Evolutionary conservation across 2,113 vertebrate species (phyloP), one percentile per base, ranked within the genome.

Genomic region (Ramphastos sulfuratus): DNA sequence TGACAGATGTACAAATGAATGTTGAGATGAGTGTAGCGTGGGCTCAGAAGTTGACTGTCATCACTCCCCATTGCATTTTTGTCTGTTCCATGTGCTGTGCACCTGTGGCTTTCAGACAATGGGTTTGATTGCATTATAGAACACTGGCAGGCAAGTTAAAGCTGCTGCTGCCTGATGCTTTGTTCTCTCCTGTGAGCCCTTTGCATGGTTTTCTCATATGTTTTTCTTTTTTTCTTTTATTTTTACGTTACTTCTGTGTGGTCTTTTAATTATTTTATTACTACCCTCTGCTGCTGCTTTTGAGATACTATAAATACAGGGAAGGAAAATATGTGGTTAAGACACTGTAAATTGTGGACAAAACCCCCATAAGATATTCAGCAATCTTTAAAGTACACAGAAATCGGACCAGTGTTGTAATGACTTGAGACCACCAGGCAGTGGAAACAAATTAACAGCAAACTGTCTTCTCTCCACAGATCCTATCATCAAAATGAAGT

Each of bases 61-160:
- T 95, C 84, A 80, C 89, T 96, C 91, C 78, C 74, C 37, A 21
- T 44, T 95, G 89, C 93, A 89, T 95, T 97, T 97, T 96, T 93
- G 86, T 92, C 96, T 97, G 42, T 75, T 96, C 91, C 92, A 89
- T 87, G 95, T 93, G 89, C 91, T 95, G 83, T 93, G 92, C 97
- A 96, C 96, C 93, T 97, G 96, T 94, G 96, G 95, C 81, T 97
- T 91, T 82, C 90, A 94, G 88, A 97, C 95, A 97, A 96, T 95
- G 87, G 82, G 72, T 87, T 93, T 97, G 91, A 96, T 97, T 96
- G 93, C 95, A 42, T 52, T 81, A 35, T 37, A 82, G 92, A 95
- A 95, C 94, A 77, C 79, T 93, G 88, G 87, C 82, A 92, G 82
- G 35, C 61, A 63, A 66, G 95, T 97, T 90, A 82, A 96, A 94